Conservation (phyloP, 2,888 invertebrate species). For the Melangyna quadrimaculata region DNA sequence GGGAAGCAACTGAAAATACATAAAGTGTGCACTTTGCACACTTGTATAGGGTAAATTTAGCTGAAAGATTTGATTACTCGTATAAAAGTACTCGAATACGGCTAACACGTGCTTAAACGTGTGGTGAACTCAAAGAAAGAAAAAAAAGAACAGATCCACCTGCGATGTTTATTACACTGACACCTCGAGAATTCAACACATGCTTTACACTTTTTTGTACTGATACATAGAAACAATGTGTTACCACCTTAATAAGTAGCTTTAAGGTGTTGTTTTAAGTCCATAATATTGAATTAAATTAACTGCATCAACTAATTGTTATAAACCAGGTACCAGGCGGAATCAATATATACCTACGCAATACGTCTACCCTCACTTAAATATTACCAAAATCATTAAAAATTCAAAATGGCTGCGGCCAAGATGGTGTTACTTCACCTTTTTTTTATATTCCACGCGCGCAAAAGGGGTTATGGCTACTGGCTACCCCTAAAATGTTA, state of each 20-base stretch:
- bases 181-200: neutral
- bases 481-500: too few species aligned
- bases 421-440: too few species aligned
- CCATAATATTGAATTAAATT: too few species aligned
- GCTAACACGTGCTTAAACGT: constrained; percentile 1
- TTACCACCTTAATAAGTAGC: neutral
- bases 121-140: neutral
- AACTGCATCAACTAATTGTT: too few species aligned
- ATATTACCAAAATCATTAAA: too few species aligned
- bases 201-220: neutral
- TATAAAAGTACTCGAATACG: neutral
- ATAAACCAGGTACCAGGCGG: too few species aligned
- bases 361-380: too few species aligned
- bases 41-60: neutral
- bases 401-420: too few species aligned
- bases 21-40: constrained; percentile 9
- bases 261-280: neutral
- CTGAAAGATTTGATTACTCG: constrained; percentile 10
- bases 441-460: too few species aligned
- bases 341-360: too few species aligned
- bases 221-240: neutral
- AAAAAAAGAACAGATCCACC: neutral
- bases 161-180: neutral
- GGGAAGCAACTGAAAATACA: constrained; percentile 9
- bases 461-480: too few species aligned